Conservation (phyloP, 2,113 vertebrate species). For the Hystrix cristata region DNA sequence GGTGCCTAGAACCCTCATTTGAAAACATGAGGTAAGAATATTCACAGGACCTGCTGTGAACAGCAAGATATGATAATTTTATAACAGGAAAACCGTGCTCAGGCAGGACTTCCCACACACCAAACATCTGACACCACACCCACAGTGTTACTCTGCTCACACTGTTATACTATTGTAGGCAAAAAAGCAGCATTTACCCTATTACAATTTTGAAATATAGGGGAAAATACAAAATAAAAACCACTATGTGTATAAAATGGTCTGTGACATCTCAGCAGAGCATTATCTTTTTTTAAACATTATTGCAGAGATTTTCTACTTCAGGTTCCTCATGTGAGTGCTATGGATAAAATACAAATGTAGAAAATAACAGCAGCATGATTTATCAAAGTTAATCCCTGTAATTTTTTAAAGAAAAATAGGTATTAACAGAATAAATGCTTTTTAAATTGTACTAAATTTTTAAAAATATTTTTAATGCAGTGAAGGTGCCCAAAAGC, state of each 20-base stretch:
- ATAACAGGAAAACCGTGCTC: conserved; percentile 90
- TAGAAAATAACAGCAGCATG: conserved; percentile 91
- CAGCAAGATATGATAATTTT: conserved; percentile 88
- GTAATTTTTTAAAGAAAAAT: conserved; percentile 89
- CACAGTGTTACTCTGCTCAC: conserved; percentile 89
- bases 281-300: conserved; percentile 80
- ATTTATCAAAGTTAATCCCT: conserved; percentile 90
- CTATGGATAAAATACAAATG: conserved; percentile 88
- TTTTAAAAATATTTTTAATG: conserved; percentile 86
- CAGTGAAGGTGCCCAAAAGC: conserved; percentile 83
- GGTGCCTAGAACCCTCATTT: conserved; percentile 84
- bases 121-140: conserved; percentile 90
- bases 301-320: conserved; percentile 95
- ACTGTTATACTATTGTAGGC: conserved; percentile 88
- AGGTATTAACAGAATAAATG: conserved; percentile 92
- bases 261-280: conserved; percentile 83
- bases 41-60: conserved; percentile 94
- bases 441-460: conserved; percentile 86
- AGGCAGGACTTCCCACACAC: conserved; percentile 88
- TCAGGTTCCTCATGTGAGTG: conserved; percentile 90
- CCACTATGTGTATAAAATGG: conserved; percentile 81
- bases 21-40: conserved; percentile 86
- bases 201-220: conserved; percentile 93
- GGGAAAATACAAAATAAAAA: conserved; percentile 88
- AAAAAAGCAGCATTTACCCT: conserved; percentile 94